These are phyloP conservation scores for Hofmannophila pseudospretella DNA, from an alignment of 2,888 invertebrate species.

Conservation along the genomic window DNA sequence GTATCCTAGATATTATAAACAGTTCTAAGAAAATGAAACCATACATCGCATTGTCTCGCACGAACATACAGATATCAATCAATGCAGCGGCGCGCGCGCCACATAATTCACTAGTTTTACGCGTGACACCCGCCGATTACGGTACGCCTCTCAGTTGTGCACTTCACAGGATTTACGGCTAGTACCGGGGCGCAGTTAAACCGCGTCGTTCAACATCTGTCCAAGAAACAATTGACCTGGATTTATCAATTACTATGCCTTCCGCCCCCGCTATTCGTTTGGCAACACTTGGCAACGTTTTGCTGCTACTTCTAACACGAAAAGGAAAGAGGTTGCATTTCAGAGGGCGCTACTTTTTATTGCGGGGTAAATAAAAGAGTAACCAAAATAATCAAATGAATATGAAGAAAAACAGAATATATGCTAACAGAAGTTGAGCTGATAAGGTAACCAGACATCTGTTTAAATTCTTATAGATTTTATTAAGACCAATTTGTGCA, in stretches of 20 bases:
- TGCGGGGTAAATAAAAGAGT: too few species aligned
- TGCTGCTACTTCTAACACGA: background rate
- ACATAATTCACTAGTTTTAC: slow-evolving; percentile 1
- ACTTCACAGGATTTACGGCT: background rate
- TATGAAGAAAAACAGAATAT: too few species aligned
- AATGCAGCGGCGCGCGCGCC: background rate
- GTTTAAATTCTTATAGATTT: too few species aligned
- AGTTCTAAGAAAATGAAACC: too few species aligned
- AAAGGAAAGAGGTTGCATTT: background rate
- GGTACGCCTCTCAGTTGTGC: background rate
- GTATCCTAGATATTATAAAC: too few species aligned
- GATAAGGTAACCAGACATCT: too few species aligned
- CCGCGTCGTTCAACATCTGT: slow-evolving; percentile 1
- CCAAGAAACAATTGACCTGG: slow-evolving; percentile 4
- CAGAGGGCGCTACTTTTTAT: too few species aligned
- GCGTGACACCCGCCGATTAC: slow-evolving; percentile 3
- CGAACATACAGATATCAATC: too few species aligned
- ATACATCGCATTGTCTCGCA: too few species aligned
- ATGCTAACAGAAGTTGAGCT: too few species aligned
- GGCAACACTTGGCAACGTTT: background rate
- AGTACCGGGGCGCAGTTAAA: slow-evolving; percentile 1
- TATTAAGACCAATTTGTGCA: too few species aligned
- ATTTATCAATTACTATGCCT: slow-evolving; percentile 1
- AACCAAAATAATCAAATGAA: too few species aligned
- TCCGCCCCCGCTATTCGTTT: background rate